Base-by-base conservation (phyloP, 2,888 invertebrate species). In the Proisotoma minuta region DNA sequence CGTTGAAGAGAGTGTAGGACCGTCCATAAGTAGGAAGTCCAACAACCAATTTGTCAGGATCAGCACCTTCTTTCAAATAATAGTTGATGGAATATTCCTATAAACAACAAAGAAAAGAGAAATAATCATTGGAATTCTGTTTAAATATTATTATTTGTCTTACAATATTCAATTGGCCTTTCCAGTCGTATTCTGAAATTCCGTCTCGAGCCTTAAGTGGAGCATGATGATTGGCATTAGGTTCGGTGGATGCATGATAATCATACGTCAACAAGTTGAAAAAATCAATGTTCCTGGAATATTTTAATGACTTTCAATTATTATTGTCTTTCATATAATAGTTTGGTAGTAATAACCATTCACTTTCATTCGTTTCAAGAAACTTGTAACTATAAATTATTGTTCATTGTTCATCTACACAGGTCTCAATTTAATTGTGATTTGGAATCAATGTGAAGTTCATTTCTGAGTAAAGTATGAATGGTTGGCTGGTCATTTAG, bases 201-300 rank as follows among this genome's bases (percentile, higher is more conserved):
- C 90, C 91, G 40, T 76, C 76, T 75, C 89, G 89, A 3, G 91
- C 84, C 77, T 84, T 90, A 8, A 94, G 82, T 0, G 94, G 91
- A 0, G 93, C 86, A 79, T 94, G 94, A 77, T 94, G 94, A 79
- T 93, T 91, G 3, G 90, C 91, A 0, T 89, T 86, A 0, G 92
- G 91, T 76, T 94, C 93, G 77, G 88, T 91, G 0, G 93, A 90
- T 0, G 91, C 91, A 78, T 94, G 93, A 77, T 93, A 94, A 78
- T 94, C 94, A 78, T 94, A 94, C 2, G 91, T 88, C 28, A 94
- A 79, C 65, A 94, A 82, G 79, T 94, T 94, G 82, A 94, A 88
- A 85, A 94, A 94, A 79, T 94, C 94, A 73, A 93, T 79, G 77
- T 92, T 86, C 75, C 88, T 88, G 78, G n/a, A 58, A 54, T 12